These are phyloP conservation scores for Thera obeliscata DNA, from an alignment of 2,888 invertebrate species.

Conservation along the genomic window DNA sequence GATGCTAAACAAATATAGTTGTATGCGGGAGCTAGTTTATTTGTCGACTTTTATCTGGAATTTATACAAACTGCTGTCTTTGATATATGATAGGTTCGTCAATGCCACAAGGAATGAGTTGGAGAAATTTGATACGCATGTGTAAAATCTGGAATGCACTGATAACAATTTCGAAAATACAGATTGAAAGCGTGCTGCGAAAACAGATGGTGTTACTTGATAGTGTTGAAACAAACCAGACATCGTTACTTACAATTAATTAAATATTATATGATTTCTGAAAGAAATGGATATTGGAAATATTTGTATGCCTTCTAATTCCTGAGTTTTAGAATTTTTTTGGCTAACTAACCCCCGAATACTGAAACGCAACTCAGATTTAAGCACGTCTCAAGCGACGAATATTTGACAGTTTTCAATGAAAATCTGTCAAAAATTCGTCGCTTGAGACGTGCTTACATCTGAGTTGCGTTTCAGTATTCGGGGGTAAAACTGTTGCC, in stretches of 20 bases:
- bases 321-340: no score
- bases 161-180: conserved; percentile 32
- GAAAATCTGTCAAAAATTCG: no score
- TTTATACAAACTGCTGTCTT: conserved; percentile 40
- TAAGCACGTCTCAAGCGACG: no score
- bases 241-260: conserved; percentile 4
- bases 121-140: conserved; percentile 49
- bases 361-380: no score
- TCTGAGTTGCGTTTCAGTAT: no score
- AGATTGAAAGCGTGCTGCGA: conserved; percentile 29
- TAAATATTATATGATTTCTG: neutral
- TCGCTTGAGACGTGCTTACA: no score
- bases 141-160: conserved; percentile 42
- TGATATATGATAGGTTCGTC: conserved; percentile 59
- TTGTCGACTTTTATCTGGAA: conserved; percentile 21
- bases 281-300: no score
- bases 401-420: no score
- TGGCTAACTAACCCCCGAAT: no score
- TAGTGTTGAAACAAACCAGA: conserved; percentile 29
- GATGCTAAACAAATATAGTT: neutral
- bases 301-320: no score
- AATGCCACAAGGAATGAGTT: conserved; percentile 50
- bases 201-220: conserved; percentile 36
- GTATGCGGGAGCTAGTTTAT: neutral
- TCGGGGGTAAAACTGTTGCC: neutral